These are phyloP conservation scores for Tapirus indicus DNA, from an alignment of 2,797 vertebrate genomes.

Conservation along the genomic window DNA sequence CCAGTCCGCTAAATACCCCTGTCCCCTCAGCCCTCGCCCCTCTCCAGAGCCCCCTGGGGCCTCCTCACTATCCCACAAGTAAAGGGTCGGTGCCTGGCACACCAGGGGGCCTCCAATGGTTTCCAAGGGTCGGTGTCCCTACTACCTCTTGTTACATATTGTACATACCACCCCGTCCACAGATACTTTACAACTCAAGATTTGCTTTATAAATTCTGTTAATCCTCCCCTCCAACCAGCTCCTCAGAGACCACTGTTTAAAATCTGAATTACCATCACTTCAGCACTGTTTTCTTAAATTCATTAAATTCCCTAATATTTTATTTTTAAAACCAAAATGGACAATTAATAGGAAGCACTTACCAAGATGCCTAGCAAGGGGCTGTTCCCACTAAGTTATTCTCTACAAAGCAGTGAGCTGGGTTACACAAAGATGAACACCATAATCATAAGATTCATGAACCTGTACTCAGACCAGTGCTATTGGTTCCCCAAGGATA, in stretches of 20 bases:
- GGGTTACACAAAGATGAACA: neutral
- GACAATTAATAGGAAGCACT: constrained; percentile 28
- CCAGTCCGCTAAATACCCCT: neutral
- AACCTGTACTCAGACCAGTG: neutral
- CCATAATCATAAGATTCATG: neutral
- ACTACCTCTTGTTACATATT: neutral
- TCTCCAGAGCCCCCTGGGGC: neutral
- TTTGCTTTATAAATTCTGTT: neutral
- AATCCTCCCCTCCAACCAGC: neutral
- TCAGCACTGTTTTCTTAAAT: neutral
- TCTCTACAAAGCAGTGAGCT: neutral
- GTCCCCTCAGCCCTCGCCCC: neutral
- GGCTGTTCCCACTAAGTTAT: neutral
- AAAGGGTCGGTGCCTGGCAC: neutral
- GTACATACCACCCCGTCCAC: neutral
- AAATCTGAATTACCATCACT: constrained; percentile 24
- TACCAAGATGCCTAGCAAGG: neutral
- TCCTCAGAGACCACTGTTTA: neutral
- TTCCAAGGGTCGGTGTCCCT: neutral
- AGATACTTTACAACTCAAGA: neutral
- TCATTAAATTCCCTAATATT: neutral
- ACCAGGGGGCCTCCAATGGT: neutral
- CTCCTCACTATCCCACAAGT: neutral
- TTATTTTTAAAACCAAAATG: constrained; percentile 43
- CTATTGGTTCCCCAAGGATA: neutral